Percentiles rank a stretch among this genome's conserved stretches.
These are phyloP conservation scores for Prosapia bicincta DNA, from an alignment of 2,888 invertebrate genomes.

Conservation along the genomic window DNA sequence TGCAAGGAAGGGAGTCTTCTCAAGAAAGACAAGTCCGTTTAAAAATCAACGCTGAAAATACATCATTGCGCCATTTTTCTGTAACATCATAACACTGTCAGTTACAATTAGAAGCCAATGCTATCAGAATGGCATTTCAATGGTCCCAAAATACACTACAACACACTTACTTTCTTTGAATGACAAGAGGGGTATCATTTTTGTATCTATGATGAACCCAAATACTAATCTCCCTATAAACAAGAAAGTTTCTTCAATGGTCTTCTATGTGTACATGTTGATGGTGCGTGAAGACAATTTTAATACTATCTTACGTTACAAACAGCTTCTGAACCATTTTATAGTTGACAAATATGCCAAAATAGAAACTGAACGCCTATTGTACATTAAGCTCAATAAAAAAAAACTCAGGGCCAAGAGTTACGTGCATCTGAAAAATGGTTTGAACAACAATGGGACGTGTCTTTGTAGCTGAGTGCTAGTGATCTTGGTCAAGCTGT, in stretches of 20 bases:
- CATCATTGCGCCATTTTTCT: no score
- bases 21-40: no score
- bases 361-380: no score
- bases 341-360: conserved; percentile 28
- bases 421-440: not conserved
- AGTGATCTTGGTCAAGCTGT: conserved; percentile 31
- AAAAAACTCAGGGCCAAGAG: no score
- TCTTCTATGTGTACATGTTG: conserved; percentile 37
- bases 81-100: no score
- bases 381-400: not conserved
- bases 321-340: conserved; percentile 18
- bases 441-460: conserved; percentile 30
- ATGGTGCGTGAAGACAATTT: conserved; percentile 31
- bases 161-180: conserved; percentile 41
- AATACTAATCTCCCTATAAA: conserved; percentile 12
- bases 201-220: conserved; percentile 19
- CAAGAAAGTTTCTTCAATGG: conserved; percentile 31
- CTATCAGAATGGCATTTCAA: no score
- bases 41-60: no score
- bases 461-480: not conserved
- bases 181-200: conserved; percentile 41
- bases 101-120: no score
- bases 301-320: conserved; percentile 16
- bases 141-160: conserved; percentile 39
- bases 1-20: no score